Base-by-base conservation (phyloP, 1,140 invertebrate genomes). In the Pseudomyrmex cubaensis region DNA sequence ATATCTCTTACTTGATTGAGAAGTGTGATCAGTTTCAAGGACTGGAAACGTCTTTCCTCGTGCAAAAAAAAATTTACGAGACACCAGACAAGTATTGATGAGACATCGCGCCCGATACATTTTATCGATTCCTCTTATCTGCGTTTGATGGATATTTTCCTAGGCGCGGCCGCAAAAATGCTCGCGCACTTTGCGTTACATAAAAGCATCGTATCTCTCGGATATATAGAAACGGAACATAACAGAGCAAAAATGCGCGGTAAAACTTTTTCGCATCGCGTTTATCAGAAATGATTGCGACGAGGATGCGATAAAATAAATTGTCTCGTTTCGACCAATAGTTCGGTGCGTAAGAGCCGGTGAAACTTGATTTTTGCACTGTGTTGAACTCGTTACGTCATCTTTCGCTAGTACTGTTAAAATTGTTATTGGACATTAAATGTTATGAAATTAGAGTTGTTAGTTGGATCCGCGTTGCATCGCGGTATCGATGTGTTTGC, bases 71-170 rank as follows among this genome's bases (percentile, higher is more conserved):
- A 59, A 35, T 48, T 22, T n/a, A 62, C 12, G 46, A 48, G 3
- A n/a, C 12, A 12, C 12, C n/a, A 50, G 8, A 59, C 12, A 46
- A 56, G 62, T 46, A 56, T 48, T 15, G 56, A 48, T 59, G 44
- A 78, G 22, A 78, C 13, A 56, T 70, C 12, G n/a, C 22, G 20
- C 10, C 15, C 46, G 56, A 67, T 48, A 70, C 3, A 3, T 59
- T 59, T 72, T 80, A 59, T 80, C 44, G 66, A 80, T 70, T 25
- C 9, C 12, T 70, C 12, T 72, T 80, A 80, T 72, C 76, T 72
- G 10, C 22, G 59, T 25, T 10, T 20, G 35, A 22, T 5, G 46
- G 54, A 80, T 72, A 80, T 78, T 80, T 46, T 50, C 20, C 35
- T 80, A 78, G 75, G 75, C 50, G 66, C 5, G 54, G 66, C 48